Evolutionary conservation across 2,797 vertebrate genomes (phyloP).

Genomic region (Molossus alvarezi): DNA sequence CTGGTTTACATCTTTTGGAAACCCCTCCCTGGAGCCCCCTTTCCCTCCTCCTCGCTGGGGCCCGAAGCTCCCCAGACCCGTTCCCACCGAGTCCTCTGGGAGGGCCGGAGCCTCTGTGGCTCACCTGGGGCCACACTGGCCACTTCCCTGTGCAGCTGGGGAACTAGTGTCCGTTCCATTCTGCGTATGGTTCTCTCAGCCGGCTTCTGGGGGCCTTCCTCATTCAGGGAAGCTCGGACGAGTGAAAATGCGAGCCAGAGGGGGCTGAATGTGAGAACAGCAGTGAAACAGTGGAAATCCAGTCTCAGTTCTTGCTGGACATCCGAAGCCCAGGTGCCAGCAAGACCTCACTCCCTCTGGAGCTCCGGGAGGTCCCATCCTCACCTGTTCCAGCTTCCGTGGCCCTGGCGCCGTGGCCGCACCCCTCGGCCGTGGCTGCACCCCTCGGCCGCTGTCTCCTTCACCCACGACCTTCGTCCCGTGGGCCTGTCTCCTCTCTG

Average conservation of each 20-base stretch:
- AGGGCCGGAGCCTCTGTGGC: background rate
- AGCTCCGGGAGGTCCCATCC: background rate
- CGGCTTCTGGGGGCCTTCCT: background rate
- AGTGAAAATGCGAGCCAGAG: background rate
- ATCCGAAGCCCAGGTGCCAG: background rate
- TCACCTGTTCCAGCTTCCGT: rapidly evolving
- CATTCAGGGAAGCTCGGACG: background rate
- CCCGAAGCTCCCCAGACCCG: rapidly evolving
- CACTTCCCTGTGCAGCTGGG: background rate
- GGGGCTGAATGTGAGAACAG: background rate
- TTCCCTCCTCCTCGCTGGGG: background rate
- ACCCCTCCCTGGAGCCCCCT: background rate
- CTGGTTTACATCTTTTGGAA: background rate
- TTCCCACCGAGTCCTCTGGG: background rate
- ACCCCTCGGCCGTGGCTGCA: rapidly evolving
- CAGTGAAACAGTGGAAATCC: background rate
- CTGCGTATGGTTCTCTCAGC: background rate
- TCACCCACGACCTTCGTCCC: background rate
- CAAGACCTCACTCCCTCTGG: rapidly evolving
- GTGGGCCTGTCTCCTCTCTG: background rate
- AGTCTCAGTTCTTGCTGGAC: background rate
- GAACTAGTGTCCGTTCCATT: rapidly evolving
- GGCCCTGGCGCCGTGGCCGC: background rate
- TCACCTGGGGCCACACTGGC: background rate
- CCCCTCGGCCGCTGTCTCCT: too few relatives aligned